These are phyloP conservation scores for Asteroscopus sphinx DNA, from an alignment of 2,888 invertebrate genomes.

Conservation along the genomic window DNA sequence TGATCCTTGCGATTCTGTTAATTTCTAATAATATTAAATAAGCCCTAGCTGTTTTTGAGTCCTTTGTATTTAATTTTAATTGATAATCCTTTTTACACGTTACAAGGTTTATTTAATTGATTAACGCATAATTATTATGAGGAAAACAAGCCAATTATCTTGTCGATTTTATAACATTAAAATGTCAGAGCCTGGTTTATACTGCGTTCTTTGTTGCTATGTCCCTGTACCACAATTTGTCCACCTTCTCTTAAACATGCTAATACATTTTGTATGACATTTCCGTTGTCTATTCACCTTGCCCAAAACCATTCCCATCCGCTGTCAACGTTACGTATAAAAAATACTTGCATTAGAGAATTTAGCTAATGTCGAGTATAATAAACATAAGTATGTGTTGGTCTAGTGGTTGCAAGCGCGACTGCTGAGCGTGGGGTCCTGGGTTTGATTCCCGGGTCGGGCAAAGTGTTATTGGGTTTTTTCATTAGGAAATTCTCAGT, in stretches of 20 bases:
- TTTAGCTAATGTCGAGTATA: conserved; percentile 11
- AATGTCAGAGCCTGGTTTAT: conserved; percentile 35
- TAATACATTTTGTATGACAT: conserved; percentile 34
- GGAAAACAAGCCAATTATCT: conserved; percentile 15
- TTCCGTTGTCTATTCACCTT: conserved; percentile 29
- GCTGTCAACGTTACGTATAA: conserved; percentile 4
- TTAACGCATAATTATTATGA: conserved; percentile 1
- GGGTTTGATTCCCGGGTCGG: too few species aligned
- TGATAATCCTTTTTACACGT: not conserved
- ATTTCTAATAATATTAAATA: conserved; percentile 23
- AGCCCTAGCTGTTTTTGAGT: not conserved
- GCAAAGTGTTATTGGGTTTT: too few species aligned
- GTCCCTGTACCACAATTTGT: conserved; percentile 36
- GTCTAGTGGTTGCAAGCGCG: too few species aligned
- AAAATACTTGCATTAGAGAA: conserved; percentile 21
- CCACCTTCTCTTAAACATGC: conserved; percentile 47
- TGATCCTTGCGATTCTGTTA: conserved; percentile 32
- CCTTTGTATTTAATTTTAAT: not conserved
- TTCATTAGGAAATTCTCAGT: too few species aligned
- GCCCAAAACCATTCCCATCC: conserved; percentile 3
- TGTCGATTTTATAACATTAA: conserved; percentile 28
- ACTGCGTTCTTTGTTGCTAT: conserved; percentile 27
- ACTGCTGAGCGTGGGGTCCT: too few species aligned
- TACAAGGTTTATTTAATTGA: not conserved
- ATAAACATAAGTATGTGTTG: conserved; percentile 15